Evolutionary conservation across 1,140 invertebrate species (phyloP).

Genomic region (Mycetomoellerius zeteki): DNA sequence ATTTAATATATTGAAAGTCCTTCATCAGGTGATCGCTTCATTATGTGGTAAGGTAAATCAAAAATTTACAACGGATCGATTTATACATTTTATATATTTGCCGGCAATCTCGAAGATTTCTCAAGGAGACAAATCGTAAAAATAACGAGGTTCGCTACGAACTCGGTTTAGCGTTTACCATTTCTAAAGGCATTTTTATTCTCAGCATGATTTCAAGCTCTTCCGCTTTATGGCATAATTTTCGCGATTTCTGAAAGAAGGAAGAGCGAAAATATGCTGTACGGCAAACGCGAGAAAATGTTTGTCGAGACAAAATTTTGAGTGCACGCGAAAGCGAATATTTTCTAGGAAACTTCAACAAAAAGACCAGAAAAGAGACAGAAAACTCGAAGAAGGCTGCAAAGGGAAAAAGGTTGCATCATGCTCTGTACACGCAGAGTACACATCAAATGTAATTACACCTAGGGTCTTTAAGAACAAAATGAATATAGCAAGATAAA

Average conservation of each 20-base stretch:
- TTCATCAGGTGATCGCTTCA: background rate
- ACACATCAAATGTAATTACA: slow-evolving; percentile 49
- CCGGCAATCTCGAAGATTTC: background rate
- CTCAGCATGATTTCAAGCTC: background rate
- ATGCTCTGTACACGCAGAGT: background rate
- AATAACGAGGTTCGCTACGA: background rate
- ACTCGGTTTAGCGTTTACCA: slow-evolving; percentile 21
- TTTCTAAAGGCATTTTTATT: slow-evolving; percentile 48
- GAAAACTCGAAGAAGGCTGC: background rate
- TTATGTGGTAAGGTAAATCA: background rate
- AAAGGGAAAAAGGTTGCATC: background rate
- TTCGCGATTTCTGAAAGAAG: slow-evolving; percentile 16
- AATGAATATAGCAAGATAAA: background rate
- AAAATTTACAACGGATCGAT: slow-evolving; percentile 7
- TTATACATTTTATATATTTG: slow-evolving; percentile 15
- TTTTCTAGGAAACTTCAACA: slow-evolving; percentile 13
- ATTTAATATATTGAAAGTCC: background rate
- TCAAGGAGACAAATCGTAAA: background rate
- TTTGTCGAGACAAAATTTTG: slow-evolving; percentile 47
- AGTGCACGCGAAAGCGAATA: slow-evolving; percentile 26
- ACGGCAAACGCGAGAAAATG: slow-evolving; percentile 6
- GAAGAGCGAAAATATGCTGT: background rate
- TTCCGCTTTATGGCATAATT: slow-evolving; percentile 42
- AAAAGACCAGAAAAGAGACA: background rate
- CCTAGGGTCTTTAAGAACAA: background rate